These are phyloP conservation scores for Acinonyx jubatus DNA, from an alignment of 2,113 vertebrate genomes.

Conservation along the genomic window DNA sequence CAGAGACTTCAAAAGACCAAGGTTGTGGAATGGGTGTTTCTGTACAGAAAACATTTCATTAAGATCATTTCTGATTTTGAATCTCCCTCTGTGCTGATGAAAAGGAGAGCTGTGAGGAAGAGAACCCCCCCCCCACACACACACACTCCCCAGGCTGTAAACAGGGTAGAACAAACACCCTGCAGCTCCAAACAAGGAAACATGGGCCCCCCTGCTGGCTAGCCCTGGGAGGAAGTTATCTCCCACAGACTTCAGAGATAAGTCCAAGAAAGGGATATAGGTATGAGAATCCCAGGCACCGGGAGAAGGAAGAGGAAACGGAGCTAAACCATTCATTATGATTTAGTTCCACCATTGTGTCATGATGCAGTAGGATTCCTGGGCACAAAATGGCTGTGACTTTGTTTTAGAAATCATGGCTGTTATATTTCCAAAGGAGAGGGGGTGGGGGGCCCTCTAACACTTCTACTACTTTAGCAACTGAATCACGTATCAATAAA, in stretches of 20 bases:
- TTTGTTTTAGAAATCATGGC: background rate
- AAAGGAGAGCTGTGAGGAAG: slow-evolving; percentile 61
- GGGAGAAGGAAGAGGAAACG: background rate
- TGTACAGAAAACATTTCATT: slow-evolving; percentile 86
- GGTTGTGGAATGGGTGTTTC: slow-evolving; percentile 58
- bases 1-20: background rate
- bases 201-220: background rate
- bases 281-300: background rate
- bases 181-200: slow-evolving; percentile 9
- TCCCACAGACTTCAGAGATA: slow-evolving; percentile 34
- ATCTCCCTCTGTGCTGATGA: slow-evolving; percentile 57
- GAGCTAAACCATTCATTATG: background rate
- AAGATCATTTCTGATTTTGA: slow-evolving; percentile 81
- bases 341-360: background rate
- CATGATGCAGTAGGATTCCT: background rate
- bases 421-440: background rate
- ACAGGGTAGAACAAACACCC: slow-evolving; percentile 37
- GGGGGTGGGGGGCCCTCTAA: background rate
- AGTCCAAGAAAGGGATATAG: background rate
- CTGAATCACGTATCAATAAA: background rate
- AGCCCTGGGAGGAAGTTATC: slow-evolving; percentile 10
- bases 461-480: background rate
- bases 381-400: background rate
- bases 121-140: background rate
- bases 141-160: background rate